Evolutionary conservation across 2,888 invertebrate genomes (phyloP), one percentile per base, ranked within the genome.

Genomic region (Scaptomyza caliginosa): DNA sequence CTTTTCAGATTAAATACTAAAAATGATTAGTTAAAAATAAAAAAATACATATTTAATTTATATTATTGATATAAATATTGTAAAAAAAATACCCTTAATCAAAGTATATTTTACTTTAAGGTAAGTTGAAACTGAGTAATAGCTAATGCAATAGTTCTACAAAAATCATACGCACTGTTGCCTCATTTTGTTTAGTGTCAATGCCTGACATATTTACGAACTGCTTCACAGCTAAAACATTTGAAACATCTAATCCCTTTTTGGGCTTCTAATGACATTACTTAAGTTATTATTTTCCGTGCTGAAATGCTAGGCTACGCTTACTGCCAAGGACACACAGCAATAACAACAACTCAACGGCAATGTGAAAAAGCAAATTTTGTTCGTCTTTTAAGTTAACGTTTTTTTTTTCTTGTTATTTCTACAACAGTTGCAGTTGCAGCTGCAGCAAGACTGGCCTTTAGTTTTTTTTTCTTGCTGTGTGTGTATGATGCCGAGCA

Each of bases 271-370:
- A 83, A 83, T 83, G 82, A 83, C 80, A 86, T 83, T 87, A 83
- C 88, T 87, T 87, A 86, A 83, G 77, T 86, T 83, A 87, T 83
- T 83, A 87, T 87, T 87, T 87, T 73, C 68, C 50, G 68, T 67
- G 66, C 71, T 87, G 83, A 70, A 86, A 83, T 71, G 70, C 63
- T 60, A 78, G 80, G 65, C 30, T 10, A 13, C 8, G 34, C 34
- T 34, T 16, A 11, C 52, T 32, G 55, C 46, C 86, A 86, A 86
- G 86, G 78, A 66, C 66, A 77, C 43, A 21, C 56, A 46, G 42
- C 59, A 39, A 23, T 26, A 45, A 32, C 55, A 42, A 17, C 69
- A 67, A 51, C 46, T 52, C 26, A 28, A 42, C 52, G 45, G 45
- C 74, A 56, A 80, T 16, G 62, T 56, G 74, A 63, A 69, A 69